phyloP scores from a whole-genome alignment of 1,140 invertebrate species.

The Colletes gigas region DNA sequence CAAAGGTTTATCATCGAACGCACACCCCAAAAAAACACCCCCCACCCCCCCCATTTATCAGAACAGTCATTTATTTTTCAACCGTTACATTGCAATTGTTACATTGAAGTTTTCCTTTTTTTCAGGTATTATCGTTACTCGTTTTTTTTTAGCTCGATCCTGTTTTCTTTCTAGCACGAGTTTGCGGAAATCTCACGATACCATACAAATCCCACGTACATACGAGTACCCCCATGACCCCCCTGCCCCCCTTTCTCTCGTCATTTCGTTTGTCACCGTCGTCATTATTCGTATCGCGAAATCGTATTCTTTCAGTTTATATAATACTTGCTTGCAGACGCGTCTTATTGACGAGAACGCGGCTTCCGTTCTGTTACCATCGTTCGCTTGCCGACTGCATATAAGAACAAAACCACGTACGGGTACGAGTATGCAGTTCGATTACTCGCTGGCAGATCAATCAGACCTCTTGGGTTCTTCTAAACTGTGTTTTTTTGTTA shows the following conservation, averaged over 20 bases:
- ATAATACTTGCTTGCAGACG: slow-evolving; percentile 47
- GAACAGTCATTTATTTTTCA: background rate
- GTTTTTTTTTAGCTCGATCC: slow-evolving; percentile 49
- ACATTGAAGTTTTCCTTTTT: slow-evolving; percentile 57
- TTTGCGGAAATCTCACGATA: slow-evolving; percentile 38
- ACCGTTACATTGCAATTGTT: background rate
- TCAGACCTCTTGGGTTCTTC: slow-evolving; percentile 69
- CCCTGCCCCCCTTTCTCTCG: background rate
- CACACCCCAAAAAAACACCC: background rate
- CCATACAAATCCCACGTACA: slow-evolving; percentile 17
- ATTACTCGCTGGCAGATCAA: slow-evolving; percentile 73
- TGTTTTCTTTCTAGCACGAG: slow-evolving; percentile 57
- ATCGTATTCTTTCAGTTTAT: slow-evolving; percentile 49
- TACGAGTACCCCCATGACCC: too few species aligned
- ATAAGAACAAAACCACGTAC: slow-evolving; percentile 71
- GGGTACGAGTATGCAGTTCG: slow-evolving; percentile 66
- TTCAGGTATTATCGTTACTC: slow-evolving; percentile 60
- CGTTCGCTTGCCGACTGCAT: slow-evolving; percentile 71
- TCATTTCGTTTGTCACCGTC: slow-evolving; percentile 15
- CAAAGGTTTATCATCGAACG: slow-evolving; percentile 6
- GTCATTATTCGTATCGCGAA: slow-evolving; percentile 6
- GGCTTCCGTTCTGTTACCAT: slow-evolving; percentile 51
- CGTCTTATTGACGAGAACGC: slow-evolving; percentile 53
- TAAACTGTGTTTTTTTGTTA: slow-evolving; percentile 69
- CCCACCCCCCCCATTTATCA: background rate